Evolutionary conservation across 2,888 invertebrate genomes (phyloP), one percentile per base, ranked within the genome.

Genomic region (Folsomia manolachei): DNA sequence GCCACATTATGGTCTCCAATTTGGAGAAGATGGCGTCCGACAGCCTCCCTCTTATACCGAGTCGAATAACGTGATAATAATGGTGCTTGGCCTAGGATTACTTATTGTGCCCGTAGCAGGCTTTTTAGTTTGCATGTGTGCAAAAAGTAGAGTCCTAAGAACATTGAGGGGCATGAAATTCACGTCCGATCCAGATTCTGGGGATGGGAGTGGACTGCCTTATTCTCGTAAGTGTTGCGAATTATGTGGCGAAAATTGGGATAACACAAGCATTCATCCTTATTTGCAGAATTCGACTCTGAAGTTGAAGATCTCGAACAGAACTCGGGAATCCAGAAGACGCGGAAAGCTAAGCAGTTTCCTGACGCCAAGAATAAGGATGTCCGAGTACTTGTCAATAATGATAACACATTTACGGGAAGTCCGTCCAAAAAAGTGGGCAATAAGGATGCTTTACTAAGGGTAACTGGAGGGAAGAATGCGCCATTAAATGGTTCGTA

Each of bases 101-200:
- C 73, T 77, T 25, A 77, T 77, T 24, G 70, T 77, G 71, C 77
- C 77, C 27, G 75, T 74, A 52, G 71, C 75, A 26, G 71, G 77
- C 53, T 73, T 75, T 27, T 26, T 77, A 25, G 70, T 74, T 9
- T 62, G 74, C 19, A 69, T 77, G 26, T 74, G 73, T 69, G 73
- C 71, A 2, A 68, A 70, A 24, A 72, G 71, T n/a, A 70, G 70
- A 23, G 63, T 75, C 14, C 73, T 77, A 52, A 69, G 63, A 19
- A 72, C 63, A 21, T 24, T 70, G 14, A 53, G 27, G 27, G 27
- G 26, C 27, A 63, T 70, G 27, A 60, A 51, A n/a, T 26, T 52
- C 14, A 27, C 65, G 18, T 56, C 74, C 27, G 63, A 71, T 11
- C 24, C 69, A 7, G 68, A 64, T 27, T 71, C 56, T 18, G 74